A percentile compares a stretch with the other conserved stretches of the same genome.
Evolutionary conservation across 1,140 invertebrate species (phyloP).

Genomic region (Paracyclopina nana): DNA sequence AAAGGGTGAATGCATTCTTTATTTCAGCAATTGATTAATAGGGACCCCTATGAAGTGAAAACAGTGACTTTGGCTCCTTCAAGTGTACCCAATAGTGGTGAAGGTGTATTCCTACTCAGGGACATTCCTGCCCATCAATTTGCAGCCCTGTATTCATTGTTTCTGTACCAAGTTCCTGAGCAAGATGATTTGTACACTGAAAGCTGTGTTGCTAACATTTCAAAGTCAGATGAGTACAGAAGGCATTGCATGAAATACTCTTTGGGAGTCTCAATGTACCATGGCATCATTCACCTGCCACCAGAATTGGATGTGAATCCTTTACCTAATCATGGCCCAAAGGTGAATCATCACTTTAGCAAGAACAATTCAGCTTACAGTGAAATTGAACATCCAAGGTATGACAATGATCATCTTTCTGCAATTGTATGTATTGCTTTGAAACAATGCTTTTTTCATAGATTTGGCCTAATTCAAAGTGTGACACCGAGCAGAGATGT

Average conservation of each 20-base stretch:
- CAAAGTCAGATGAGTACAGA: background rate
- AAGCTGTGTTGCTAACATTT: background rate
- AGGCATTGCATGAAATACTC: slow-evolving; percentile 7
- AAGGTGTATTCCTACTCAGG: no score
- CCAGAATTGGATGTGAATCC: background rate
- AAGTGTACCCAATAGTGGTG: no score
- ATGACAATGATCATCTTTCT: no score
- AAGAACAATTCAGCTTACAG: background rate
- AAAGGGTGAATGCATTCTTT: no score
- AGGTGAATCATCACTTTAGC: slow-evolving; percentile 6
- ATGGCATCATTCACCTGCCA: slow-evolving; percentile 2
- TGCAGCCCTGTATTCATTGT: no score
- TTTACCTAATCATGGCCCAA: background rate
- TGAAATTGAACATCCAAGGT: slow-evolving; percentile 3
- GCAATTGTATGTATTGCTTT: no score
- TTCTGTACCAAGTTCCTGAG: no score
- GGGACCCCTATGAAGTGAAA: no score
- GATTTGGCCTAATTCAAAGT: background rate
- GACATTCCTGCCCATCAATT: no score
- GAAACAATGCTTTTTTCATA: no score
- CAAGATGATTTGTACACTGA: background rate
- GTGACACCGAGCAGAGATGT: background rate
- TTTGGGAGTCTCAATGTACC: background rate
- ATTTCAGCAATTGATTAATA: no score
- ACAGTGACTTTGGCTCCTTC: no score